Evolutionary conservation across 1,140 invertebrate species (phyloP).

Genomic region (Brachystomella parvula): DNA sequence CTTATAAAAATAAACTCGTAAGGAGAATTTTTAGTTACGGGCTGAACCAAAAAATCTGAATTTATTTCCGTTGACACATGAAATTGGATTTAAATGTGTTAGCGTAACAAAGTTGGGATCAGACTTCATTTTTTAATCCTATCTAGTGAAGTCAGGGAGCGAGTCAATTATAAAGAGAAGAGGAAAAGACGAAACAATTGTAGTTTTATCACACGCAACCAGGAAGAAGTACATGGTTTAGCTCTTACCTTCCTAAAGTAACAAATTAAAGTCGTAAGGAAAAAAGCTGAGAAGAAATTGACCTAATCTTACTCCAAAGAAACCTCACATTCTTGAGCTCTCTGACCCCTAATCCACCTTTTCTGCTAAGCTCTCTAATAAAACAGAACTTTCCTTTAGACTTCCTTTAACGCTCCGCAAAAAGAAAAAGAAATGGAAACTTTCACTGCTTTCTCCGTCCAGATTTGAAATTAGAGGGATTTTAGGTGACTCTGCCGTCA

Average conservation of each 20-base stretch:
- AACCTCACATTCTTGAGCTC: background rate
- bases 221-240: conserved; percentile 21
- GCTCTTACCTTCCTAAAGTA: conserved; percentile 17
- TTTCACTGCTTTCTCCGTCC: background rate
- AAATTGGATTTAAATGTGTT: background rate
- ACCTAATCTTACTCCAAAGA: background rate
- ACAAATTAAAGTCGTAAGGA: background rate
- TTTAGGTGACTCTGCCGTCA: background rate
- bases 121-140: background rate
- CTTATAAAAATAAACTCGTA: background rate
- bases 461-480: background rate
- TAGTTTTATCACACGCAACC: conserved; percentile 31
- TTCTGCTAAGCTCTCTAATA: background rate
- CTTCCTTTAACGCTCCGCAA: background rate
- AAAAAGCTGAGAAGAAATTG: background rate
- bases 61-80: background rate
- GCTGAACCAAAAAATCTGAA: background rate
- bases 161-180: background rate
- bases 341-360: background rate
- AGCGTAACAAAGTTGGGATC: background rate
- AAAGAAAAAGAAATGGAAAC: background rate
- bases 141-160: background rate
- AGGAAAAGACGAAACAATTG: background rate
- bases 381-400: background rate
- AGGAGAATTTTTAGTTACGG: background rate